Conservation (phyloP, 2,113 vertebrate species). For the Mus pahari region DNA sequence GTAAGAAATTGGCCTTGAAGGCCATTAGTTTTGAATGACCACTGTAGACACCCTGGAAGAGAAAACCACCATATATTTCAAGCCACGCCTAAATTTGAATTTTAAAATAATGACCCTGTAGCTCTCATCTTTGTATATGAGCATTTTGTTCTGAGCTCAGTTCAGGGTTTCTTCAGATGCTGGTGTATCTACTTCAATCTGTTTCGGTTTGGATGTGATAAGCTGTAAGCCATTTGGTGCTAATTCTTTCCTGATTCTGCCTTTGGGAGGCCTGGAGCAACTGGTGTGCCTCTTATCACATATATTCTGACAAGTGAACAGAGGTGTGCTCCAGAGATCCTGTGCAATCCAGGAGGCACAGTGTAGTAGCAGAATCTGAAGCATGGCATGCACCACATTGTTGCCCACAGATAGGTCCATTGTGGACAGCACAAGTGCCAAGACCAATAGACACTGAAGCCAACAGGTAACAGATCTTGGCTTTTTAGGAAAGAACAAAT, state of each 20-base stretch:
- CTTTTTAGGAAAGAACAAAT: neutral
- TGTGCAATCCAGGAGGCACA: neutral
- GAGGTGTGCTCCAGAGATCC: neutral
- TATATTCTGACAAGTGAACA: neutral
- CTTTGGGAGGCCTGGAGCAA: neutral
- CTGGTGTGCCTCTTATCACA: neutral
- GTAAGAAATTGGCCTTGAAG: neutral
- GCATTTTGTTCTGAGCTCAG: neutral
- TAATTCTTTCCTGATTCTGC: neutral
- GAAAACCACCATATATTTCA: neutral
- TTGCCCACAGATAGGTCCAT: neutral
- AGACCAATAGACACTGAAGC: neutral
- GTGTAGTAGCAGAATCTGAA: neutral
- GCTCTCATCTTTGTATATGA: neutral
- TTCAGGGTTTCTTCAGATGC: neutral
- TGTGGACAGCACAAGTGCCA: neutral
- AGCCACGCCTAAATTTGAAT: neutral
- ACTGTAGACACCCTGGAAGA: neutral
- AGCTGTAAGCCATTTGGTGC: neutral
- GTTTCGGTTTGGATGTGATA: neutral
- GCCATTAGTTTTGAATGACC: neutral
- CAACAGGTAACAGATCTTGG: neutral
- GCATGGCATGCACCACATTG: neutral
- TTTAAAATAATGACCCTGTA: neutral
- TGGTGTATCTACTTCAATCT: neutral